A percentile compares a stretch with the other conserved stretches of the same genome.
phyloP scores from a whole-genome alignment of 2,113 vertebrate species.

The Centrocercus urophasianus region DNA sequence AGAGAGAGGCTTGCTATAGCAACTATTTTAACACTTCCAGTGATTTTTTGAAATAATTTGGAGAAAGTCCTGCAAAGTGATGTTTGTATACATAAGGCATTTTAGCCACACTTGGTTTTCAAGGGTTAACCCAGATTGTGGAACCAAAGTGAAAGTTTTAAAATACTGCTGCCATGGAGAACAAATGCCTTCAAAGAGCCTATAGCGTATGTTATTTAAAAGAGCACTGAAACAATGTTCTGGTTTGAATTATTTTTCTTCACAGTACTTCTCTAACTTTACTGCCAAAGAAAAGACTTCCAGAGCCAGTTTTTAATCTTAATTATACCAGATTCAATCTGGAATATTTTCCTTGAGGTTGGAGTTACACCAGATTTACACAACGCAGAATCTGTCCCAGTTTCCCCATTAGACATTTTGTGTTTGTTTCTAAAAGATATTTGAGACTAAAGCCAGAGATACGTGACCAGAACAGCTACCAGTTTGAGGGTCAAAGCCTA shows the following conservation, averaged over 20 bases:
- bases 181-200: conserved; percentile 53
- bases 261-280: conserved; percentile 49
- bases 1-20: not conserved
- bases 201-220: conserved; percentile 61
- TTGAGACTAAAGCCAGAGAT: not conserved
- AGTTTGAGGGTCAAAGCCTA: not conserved
- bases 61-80: not conserved
- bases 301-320: conserved; percentile 61
- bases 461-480: not conserved
- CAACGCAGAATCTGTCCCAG: conserved; percentile 17
- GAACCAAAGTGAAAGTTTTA: conserved; percentile 71
- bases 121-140: conserved; percentile 62
- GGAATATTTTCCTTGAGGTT: conserved; percentile 49
- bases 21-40: fast-evolving
- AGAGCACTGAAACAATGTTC: conserved; percentile 30
- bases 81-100: not conserved
- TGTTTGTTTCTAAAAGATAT: not conserved
- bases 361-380: conserved; percentile 31
- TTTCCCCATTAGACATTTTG: not conserved
- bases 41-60: not conserved
- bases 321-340: conserved; percentile 63
- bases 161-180: conserved; percentile 28
- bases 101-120: conserved; percentile 37
- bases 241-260: conserved; percentile 63
- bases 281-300: conserved; percentile 65